Base-by-base conservation (phyloP, 35 echinoderm and acorn worm species). In the Eucidaris tribuloides region DNA sequence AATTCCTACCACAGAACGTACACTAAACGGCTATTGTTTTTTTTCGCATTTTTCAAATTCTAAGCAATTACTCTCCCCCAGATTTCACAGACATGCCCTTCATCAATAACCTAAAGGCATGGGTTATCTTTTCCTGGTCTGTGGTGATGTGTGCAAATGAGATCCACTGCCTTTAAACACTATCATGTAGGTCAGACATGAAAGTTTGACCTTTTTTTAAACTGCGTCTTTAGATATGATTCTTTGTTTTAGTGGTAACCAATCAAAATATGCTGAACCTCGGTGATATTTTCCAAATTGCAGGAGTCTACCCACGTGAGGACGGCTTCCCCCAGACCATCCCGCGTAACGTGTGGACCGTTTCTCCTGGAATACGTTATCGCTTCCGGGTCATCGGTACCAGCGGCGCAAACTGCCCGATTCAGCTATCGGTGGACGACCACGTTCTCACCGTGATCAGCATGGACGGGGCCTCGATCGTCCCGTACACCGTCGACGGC, bases 341-440 rank as follows among this genome's bases (percentile, higher is more conserved):
- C 0, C 72, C 54, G 0, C 52, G 89, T 17, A 61, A 81, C n/a
- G 83, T 68, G 14, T 81, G 80, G 42, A n/a, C 42, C 20, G 62
- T 92, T 42, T 1, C 20, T 24, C 20, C 19, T 13, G 76, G 78
- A 29, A 46, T 41, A 17, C 62, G 77, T 24, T 87, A 86, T 38
- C 57, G 90, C 1, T 81, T 92, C 31, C 58, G 90, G 7, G 42
- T 81, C 0, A 81, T 92, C 19, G 77, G 83, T 19, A 92, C 86
- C 60, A 66, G 7, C 34, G 38, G 58, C 27, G 77, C 78, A 28
- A 38, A 34, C 1, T 86, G 90, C 46, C 46, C 38, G 7, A 5
- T 92, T 11, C 42, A 86, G 48, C 38, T 92, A 15, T 86, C 90
- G 3, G 32, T 92, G 1, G 83, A 92, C 46, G 35, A 44, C 14